phyloP scores from a whole-genome alignment of 2,888 invertebrate genomes.

The Microplitis manilae region DNA sequence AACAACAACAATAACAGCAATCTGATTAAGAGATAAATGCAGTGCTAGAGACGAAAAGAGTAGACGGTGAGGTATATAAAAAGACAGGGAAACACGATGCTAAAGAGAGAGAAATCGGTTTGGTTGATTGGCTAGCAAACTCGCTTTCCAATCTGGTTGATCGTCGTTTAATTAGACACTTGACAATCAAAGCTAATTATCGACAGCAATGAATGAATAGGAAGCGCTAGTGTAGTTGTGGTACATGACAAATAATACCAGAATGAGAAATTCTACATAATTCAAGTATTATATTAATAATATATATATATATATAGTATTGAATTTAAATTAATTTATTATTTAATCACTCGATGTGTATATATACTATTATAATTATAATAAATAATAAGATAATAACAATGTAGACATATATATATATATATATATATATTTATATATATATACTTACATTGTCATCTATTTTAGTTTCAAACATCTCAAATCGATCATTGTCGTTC shows the following conservation, averaged over 20 bases:
- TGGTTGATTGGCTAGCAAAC: slow-evolving; percentile 29
- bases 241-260: slow-evolving; percentile 53
- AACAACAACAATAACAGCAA: too few relatives aligned
- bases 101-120: background rate
- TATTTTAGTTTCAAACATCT: slow-evolving; percentile 64
- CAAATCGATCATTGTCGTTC: slow-evolving; percentile 62
- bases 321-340: background rate
- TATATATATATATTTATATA: slow-evolving; percentile 39
- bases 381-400: slow-evolving; percentile 5
- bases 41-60: slow-evolving; percentile 25
- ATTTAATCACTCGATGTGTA: background rate
- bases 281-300: slow-evolving; percentile 39
- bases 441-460: slow-evolving; percentile 64
- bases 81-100: background rate
- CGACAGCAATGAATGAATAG: slow-evolving; percentile 47
- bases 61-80: background rate
- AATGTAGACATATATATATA: too few relatives aligned
- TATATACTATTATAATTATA: too few relatives aligned
- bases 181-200: slow-evolving; percentile 68
- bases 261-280: slow-evolving; percentile 59
- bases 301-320: background rate
- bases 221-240: slow-evolving; percentile 29
- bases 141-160: slow-evolving; percentile 36
- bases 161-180: slow-evolving; percentile 62
- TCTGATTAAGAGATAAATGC: background rate